Percentiles rank a stretch among this genome's conserved stretches.
phyloP scores from a whole-genome alignment of 2,797 vertebrate genomes.

The Rhinoraja longicauda region DNA sequence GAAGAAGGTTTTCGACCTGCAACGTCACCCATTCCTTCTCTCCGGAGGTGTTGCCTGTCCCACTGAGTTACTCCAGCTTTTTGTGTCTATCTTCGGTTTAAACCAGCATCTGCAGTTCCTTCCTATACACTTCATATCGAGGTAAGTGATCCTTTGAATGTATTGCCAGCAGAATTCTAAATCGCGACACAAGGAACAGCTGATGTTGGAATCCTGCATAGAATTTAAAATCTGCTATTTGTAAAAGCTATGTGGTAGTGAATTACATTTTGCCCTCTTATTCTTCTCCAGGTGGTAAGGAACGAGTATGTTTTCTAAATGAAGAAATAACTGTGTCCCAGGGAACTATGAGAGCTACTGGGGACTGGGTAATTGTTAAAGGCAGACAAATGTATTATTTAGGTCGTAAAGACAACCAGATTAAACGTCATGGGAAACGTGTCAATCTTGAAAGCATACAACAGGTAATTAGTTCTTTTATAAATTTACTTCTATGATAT shows the following conservation, averaged over 20 bases:
- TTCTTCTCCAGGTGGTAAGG: constrained; percentile 67
- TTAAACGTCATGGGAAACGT: constrained; percentile 83
- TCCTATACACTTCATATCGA: neutral
- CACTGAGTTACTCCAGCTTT: too few relatives aligned
- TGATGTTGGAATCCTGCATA: too few relatives aligned
- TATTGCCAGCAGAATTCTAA: neutral
- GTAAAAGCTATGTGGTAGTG: neutral
- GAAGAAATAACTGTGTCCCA: constrained; percentile 60
- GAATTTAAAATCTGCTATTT: neutral
- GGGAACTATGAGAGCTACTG: constrained; percentile 79
- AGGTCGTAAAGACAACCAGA: constrained; percentile 79
- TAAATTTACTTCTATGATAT: neutral
- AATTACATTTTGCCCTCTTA: neutral
- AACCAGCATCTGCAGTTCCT: too few relatives aligned
- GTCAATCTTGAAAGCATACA: constrained; percentile 74
- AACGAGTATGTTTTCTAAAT: constrained; percentile 81
- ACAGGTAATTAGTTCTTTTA: constrained; percentile 62
- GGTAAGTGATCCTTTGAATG: neutral
- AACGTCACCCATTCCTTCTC: too few relatives aligned
- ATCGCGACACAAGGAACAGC: too few relatives aligned
- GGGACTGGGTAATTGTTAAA: constrained; percentile 76
- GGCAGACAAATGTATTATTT: constrained; percentile 66
- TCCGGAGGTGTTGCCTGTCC: too few relatives aligned
- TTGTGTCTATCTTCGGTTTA: too few relatives aligned
- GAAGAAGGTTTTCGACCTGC: too few relatives aligned